phyloP scores from a whole-genome alignment of 2,888 invertebrate genomes.

The Steinernema hermaphroditum region DNA sequence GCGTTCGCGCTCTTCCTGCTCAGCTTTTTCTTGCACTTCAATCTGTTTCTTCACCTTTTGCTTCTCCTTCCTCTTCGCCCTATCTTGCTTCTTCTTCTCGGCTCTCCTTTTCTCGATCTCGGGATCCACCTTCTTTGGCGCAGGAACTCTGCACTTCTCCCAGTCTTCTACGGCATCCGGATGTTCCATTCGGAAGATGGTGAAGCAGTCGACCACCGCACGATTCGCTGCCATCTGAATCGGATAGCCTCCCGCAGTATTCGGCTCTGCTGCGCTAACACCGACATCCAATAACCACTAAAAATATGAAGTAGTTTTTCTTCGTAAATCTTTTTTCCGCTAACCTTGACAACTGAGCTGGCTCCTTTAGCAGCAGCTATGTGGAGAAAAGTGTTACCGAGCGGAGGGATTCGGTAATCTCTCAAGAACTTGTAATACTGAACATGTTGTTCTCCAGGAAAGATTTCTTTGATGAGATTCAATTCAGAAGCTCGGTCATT shows the following conservation, averaged over 20 bases:
- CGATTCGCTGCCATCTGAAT: neutral
- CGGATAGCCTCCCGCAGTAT: neutral
- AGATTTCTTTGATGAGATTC: neutral
- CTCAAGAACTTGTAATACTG: neutral
- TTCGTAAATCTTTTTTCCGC: neutral
- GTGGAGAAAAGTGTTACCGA: constrained; percentile 1
- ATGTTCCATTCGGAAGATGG: neutral
- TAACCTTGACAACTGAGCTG: neutral
- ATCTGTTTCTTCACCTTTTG: neutral
- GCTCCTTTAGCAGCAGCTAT: constrained; percentile 3
- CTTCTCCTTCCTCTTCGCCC: neutral
- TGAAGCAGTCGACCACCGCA: neutral
- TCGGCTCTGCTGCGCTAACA: neutral
- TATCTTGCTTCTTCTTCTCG: constrained; percentile 7
- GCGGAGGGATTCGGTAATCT: neutral
- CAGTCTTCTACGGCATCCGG: neutral
- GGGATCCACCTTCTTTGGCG: neutral
- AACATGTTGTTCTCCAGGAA: neutral
- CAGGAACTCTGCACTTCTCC: neutral
- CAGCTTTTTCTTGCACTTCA: neutral
- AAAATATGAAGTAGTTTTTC: neutral
- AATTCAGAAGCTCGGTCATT: neutral
- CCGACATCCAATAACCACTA: neutral
- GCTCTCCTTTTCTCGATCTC: neutral
- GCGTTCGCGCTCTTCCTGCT: constrained; percentile 3